Base-by-base conservation (phyloP, 2,113 vertebrate species). In the Sinosuthora webbiana region DNA sequence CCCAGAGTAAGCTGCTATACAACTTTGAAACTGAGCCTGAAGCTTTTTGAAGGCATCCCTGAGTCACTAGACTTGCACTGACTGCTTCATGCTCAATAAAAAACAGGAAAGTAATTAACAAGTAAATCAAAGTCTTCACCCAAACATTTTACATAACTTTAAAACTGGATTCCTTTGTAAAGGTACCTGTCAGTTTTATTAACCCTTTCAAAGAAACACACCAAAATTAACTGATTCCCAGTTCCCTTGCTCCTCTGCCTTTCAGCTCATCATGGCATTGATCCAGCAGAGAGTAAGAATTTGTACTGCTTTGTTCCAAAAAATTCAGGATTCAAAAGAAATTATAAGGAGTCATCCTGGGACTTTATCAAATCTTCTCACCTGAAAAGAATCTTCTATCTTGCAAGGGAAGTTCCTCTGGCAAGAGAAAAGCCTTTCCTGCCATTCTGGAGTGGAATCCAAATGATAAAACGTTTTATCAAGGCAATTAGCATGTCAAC, bases 21-120 rank as follows among this genome's bases (percentile, higher is more conserved):
- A 89, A 7, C 21, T 15, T 71, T 55, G 50, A 86, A 93, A 83
- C 28, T 31, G 74, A 57, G 67, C 85, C 74, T 88, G 78, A 45
- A 91, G 68, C 22, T 83, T 90, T 85, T 45, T 69, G 49, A 83
- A 91, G 77, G 53, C 41, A 71, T 68, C 70, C 62, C 14, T 56
- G 83, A 92, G 71, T 83, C 89, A 90, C 47, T 37, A 50, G 75
- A 13, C 55, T 74, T 83, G 49, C 62, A 68, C 52, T 35, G 25
- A 83, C 80, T 87, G 44, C 70, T 90, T 71, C 68, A 44, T 25
- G 25, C 49, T 81, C 64, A 60, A 11, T 68, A 67, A 71, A 89
- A 95, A 93, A 4, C 57, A 87, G 91, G 71, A 56, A 92, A 76
- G 81, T 63, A 91, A 88, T 93, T 86, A 91, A 76, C 35, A 73